A percentile compares a stretch with the other conserved stretches of the same genome.
phyloP scores from a whole-genome alignment of 2,113 vertebrate species.

The Ondatra zibethicus region DNA sequence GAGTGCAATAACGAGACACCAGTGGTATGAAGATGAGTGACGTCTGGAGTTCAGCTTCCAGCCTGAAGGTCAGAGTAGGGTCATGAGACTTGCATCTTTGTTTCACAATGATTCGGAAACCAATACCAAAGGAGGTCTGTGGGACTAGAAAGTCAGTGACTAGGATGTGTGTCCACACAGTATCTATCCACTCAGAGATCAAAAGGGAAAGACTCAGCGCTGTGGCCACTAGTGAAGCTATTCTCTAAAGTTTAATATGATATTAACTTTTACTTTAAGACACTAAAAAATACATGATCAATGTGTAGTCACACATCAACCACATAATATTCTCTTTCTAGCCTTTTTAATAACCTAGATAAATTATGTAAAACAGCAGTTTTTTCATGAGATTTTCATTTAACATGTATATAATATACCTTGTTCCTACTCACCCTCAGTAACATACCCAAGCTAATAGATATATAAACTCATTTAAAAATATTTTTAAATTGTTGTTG shows the following conservation, averaged over 20 bases:
- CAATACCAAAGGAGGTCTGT: neutral
- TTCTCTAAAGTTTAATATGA: too few relatives aligned
- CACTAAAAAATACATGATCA: neutral
- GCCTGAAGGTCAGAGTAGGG: rapidly evolving
- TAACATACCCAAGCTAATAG: too few relatives aligned
- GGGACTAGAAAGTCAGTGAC: neutral
- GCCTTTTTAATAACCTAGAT: neutral
- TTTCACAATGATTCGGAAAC: neutral
- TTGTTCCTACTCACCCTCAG: neutral
- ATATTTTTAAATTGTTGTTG: neutral
- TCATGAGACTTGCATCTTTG: rapidly evolving
- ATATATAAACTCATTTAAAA: neutral
- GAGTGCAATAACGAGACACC: neutral
- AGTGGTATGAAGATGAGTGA: neutral
- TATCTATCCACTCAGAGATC: neutral
- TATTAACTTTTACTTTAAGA: neutral
- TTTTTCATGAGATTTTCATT: neutral
- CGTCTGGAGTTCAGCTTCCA: neutral
- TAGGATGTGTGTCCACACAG: neutral
- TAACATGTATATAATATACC: neutral
- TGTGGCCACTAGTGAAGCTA: neutral
- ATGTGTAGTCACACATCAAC: neutral
- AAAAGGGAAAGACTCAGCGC: neutral
- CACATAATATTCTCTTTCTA: neutral
- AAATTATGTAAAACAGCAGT: neutral